Percentiles rank a stretch among this genome's conserved stretches.
These are phyloP conservation scores for Oxygymnocypris stewartii DNA, from an alignment of 2,113 vertebrate species.

Conservation along the genomic window DNA sequence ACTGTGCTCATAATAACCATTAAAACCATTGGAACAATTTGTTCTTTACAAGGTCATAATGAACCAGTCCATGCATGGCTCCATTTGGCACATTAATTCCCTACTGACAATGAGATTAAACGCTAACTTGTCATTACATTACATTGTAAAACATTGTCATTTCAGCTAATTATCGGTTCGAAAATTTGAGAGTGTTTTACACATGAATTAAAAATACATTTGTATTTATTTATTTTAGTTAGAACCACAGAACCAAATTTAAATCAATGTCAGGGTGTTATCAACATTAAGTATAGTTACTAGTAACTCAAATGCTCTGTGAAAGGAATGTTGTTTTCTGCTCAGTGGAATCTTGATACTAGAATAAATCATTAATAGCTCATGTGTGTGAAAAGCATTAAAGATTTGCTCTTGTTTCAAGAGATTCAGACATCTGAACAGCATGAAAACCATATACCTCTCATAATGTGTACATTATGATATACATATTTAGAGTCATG, in stretches of 20 bases:
- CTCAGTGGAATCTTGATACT: background rate
- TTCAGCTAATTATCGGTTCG: background rate
- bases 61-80: background rate
- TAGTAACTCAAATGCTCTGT: background rate
- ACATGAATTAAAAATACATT: background rate
- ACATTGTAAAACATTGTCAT: background rate
- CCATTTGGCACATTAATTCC: background rate
- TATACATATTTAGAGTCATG: too few species aligned
- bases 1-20: background rate
- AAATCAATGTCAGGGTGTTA: background rate
- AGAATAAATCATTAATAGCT: too few species aligned
- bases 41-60: conserved; percentile 12
- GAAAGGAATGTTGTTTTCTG: background rate
- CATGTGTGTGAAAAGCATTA: background rate
- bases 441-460: too few species aligned
- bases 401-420: background rate
- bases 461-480: too few species aligned
- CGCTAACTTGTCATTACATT: background rate
- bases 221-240: too few species aligned
- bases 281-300: background rate
- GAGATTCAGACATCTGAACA: background rate
- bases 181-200: background rate
- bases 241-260: background rate
- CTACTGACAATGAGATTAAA: background rate
- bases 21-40: background rate